Evolutionary conservation across 2,113 vertebrate species (phyloP).

Genomic region (Corythornis madagascariensis): DNA sequence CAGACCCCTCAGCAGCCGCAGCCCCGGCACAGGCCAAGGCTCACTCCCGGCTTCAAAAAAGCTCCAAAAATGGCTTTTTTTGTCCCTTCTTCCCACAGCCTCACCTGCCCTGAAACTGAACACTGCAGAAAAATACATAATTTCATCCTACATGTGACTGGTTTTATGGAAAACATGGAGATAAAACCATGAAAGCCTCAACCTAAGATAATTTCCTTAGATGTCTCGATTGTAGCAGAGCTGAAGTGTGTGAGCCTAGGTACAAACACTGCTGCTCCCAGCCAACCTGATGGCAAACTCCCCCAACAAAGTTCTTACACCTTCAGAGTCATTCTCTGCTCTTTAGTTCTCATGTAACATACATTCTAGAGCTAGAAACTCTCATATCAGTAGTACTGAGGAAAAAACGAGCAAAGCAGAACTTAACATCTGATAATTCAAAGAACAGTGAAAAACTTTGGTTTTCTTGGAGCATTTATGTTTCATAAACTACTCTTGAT

Average conservation of each 20-base stretch:
- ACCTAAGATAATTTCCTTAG: background rate
- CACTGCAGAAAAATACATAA: too few relatives aligned
- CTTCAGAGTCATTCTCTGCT: slow-evolving; percentile 22
- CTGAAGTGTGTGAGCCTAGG: background rate
- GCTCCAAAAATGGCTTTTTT: too few relatives aligned
- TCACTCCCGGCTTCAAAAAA: too few relatives aligned
- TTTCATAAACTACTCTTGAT: background rate
- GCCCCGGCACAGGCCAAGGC: too few relatives aligned
- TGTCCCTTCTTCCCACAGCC: too few relatives aligned
- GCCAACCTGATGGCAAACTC: slow-evolving; percentile 45
- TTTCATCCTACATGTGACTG: background rate
- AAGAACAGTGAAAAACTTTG: background rate
- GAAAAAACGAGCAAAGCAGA: background rate
- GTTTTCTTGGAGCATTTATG: background rate
- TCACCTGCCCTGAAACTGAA: too few relatives aligned
- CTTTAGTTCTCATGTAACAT: background rate
- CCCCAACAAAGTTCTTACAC: slow-evolving; percentile 9
- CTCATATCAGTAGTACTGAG: background rate
- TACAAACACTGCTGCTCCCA: background rate
- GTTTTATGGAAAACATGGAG: background rate
- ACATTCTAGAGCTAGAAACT: background rate
- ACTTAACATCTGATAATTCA: background rate
- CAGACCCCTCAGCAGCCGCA: too few relatives aligned
- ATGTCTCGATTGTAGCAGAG: background rate
- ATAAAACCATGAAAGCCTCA: background rate